A percentile compares a stretch with the other conserved stretches of the same genome.
These are phyloP conservation scores for Podarcis lilfordi DNA, from an alignment of 2,797 vertebrate species.

Conservation along the genomic window DNA sequence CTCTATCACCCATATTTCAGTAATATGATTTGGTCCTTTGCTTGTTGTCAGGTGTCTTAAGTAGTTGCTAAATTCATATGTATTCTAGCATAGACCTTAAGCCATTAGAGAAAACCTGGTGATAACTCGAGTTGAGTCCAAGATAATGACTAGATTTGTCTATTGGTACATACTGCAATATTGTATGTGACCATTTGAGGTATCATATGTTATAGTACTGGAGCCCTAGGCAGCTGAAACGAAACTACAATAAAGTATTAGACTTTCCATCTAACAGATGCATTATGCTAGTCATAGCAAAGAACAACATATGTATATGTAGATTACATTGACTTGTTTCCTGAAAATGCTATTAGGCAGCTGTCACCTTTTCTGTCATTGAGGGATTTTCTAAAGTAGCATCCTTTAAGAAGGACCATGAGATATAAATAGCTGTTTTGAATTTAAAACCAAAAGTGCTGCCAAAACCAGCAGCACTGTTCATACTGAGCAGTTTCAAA, in stretches of 20 bases:
- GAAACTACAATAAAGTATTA: not conserved
- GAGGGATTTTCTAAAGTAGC: accelerated
- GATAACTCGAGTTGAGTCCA: not conserved
- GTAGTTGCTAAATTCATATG: no score
- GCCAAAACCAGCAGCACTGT: conserved; percentile 20
- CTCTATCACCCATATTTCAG: not conserved
- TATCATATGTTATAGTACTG: not conserved
- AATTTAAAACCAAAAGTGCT: conserved; percentile 57
- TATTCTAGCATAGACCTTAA: not conserved
- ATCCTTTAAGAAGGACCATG: conserved; percentile 10
- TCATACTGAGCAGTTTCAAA: conserved; percentile 2
- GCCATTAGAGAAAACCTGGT: not conserved
- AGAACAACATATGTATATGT: not conserved
- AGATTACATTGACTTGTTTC: not conserved
- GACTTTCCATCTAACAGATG: not conserved
- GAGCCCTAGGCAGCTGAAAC: no score
- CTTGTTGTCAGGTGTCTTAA: conserved; percentile 4
- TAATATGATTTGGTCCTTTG: conserved; percentile 30
- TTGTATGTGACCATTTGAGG: not conserved
- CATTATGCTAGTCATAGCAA: conserved; percentile 10
- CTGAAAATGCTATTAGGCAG: not conserved
- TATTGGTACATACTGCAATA: not conserved
- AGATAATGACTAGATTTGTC: not conserved
- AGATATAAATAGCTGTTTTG: not conserved
- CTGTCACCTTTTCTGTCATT: not conserved